Conservation (phyloP, 2,113 vertebrate species). For the Protobothrops mucrosquamatus region DNA sequence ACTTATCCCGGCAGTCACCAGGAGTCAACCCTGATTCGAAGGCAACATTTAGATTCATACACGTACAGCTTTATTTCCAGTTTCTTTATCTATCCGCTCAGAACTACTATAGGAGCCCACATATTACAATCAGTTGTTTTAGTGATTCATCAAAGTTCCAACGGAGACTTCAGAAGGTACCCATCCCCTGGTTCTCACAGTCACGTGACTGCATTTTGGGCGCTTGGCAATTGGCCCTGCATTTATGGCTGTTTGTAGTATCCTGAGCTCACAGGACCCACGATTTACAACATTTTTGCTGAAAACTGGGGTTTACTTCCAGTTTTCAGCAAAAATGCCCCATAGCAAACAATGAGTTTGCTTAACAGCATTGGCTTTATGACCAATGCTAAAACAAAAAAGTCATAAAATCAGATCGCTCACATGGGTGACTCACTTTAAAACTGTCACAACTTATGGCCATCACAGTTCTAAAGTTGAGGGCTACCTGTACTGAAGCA, state of each 20-base stretch:
- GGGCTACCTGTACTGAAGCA: not conserved
- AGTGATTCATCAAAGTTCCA: not conserved
- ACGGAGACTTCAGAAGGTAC: not conserved
- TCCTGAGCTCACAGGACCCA: not conserved
- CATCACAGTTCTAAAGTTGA: not conserved
- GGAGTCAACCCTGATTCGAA: not conserved
- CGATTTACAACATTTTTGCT: not conserved
- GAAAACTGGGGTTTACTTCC: not conserved
- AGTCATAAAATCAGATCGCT: not conserved
- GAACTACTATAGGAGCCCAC: not conserved
- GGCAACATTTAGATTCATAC: not conserved
- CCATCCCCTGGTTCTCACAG: not conserved
- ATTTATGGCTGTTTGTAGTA: not conserved
- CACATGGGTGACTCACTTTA: not conserved
- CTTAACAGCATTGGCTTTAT: not conserved
- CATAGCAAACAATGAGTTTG: not conserved
- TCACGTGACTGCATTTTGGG: not conserved
- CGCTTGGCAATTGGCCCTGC: not conserved
- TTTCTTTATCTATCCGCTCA: not conserved
- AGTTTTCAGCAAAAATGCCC: not conserved
- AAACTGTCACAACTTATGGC: not conserved
- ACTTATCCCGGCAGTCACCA: not conserved
- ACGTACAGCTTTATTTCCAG: not conserved
- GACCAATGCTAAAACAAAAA: not conserved
- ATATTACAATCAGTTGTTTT: not conserved